Evolutionary conservation across 1,140 invertebrate genomes (phyloP).

Genomic region (Micrasema longulum): DNA sequence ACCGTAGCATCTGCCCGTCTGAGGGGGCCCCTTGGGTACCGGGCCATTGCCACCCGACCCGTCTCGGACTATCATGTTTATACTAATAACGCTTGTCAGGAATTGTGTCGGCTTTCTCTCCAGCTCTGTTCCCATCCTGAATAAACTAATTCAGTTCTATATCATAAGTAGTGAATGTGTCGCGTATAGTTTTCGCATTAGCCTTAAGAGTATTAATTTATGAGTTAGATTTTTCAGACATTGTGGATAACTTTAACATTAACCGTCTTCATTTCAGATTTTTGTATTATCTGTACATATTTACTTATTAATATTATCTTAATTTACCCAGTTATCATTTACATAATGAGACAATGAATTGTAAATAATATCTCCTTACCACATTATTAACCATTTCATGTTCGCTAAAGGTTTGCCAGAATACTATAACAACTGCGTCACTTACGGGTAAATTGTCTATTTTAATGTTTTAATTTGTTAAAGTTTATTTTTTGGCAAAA

Average conservation of each 20-base stretch:
- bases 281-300: conserved; percentile 19
- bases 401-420: too few relatives aligned
- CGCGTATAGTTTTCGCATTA: conserved; percentile 22
- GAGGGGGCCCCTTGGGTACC: conserved; percentile 38
- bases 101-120: conserved; percentile 1
- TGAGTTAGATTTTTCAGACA: conserved; percentile 30
- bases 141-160: conserved; percentile 29
- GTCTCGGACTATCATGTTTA: conserved; percentile 6
- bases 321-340: not conserved
- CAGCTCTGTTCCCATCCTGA: not conserved
- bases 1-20: conserved; percentile 53
- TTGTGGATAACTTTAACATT: conserved; percentile 21
- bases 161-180: conserved; percentile 41
- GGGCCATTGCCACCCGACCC: not conserved
- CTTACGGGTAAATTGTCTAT: too few relatives aligned
- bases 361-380: too few relatives aligned
- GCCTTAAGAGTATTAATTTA: conserved; percentile 37
- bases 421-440: too few relatives aligned
- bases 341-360: too few relatives aligned
- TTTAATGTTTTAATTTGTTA: too few relatives aligned
- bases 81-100: conserved; percentile 33
- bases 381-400: too few relatives aligned
- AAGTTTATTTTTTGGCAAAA: too few relatives aligned
- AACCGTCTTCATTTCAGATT: not conserved
- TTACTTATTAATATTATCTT: not conserved